Conservation (phyloP, 2,888 invertebrate species). For the Dicranocentrus wangi region DNA sequence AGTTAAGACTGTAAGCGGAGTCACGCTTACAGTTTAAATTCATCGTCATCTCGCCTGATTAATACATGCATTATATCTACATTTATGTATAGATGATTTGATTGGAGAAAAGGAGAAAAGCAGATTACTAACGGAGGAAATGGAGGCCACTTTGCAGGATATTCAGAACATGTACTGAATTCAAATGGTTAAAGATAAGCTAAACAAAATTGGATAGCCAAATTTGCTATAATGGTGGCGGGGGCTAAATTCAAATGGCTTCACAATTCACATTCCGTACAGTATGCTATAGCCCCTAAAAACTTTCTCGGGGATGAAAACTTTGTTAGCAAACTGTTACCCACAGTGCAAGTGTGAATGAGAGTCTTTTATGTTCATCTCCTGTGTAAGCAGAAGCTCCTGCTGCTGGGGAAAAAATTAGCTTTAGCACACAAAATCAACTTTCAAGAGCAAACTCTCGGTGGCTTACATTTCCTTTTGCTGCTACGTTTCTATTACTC, state of each 20-base stretch:
- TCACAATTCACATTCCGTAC: background rate
- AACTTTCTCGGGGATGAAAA: background rate
- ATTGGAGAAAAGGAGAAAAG: conserved; percentile 95
- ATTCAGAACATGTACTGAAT: conserved; percentile 94
- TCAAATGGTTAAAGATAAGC: conserved; percentile 3
- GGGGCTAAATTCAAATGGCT: conserved; percentile 4
- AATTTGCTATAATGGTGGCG: conserved; percentile 3
- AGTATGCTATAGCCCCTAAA: background rate
- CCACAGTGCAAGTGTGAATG: conserved; percentile 32
- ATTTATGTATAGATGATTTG: conserved; percentile 87
- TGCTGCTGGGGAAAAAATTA: conserved; percentile 10
- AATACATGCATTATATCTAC: background rate
- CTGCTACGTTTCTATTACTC: background rate
- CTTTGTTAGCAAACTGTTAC: background rate
- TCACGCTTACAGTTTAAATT: no score
- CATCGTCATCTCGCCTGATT: no score
- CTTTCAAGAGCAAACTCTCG: background rate
- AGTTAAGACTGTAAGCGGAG: background rate
- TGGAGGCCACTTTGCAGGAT: conserved; percentile 99
- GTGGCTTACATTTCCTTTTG: conserved; percentile 58
- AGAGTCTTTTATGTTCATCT: background rate
- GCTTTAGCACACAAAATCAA: conserved; percentile 18
- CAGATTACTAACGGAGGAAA: conserved; percentile 96
- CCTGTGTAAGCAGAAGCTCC: no score
- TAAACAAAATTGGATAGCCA: conserved; percentile 9